Percentiles rank a stretch among this genome's conserved stretches.
phyloP scores from a whole-genome alignment of 2,888 invertebrate genomes.

The Cryptocheilus praepositus region DNA sequence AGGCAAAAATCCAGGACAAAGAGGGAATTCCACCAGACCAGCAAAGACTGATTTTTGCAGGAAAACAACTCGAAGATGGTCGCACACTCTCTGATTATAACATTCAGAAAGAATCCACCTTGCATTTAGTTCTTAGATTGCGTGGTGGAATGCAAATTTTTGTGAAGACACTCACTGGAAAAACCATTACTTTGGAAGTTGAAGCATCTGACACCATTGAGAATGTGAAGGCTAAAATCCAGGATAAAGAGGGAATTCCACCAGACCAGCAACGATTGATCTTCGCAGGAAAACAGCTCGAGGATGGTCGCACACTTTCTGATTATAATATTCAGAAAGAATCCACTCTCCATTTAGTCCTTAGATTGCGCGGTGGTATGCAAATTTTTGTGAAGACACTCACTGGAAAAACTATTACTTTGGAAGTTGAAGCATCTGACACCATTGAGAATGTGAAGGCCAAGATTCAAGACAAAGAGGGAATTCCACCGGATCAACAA shows the following conservation, averaged over 20 bases:
- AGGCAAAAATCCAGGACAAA: conserved; percentile 54
- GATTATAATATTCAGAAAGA: conserved; percentile 64
- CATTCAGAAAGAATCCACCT: conserved; percentile 53
- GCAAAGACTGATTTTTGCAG: conserved; percentile 53
- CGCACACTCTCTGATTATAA: conserved; percentile 52
- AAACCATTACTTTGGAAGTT: conserved; percentile 61
- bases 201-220: conserved; percentile 61
- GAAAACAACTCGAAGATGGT: conserved; percentile 54
- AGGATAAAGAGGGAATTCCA: conserved; percentile 62
- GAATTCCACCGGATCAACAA: conserved; percentile 62
- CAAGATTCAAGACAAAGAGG: conserved; percentile 61
- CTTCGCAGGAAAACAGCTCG: conserved; percentile 61
- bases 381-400: conserved; percentile 53
- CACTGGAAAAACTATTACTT: conserved; percentile 57
- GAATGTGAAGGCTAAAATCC: conserved; percentile 61
- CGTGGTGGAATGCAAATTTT: conserved; percentile 58
- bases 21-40: conserved; percentile 53
- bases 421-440: conserved; percentile 60
- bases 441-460: conserved; percentile 61
- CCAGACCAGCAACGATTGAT: conserved; percentile 63
- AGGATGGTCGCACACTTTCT: conserved; percentile 57
- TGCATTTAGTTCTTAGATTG: conserved; percentile 48
- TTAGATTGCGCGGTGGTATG: conserved; percentile 56
- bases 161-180: conserved; percentile 52
- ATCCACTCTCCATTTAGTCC: conserved; percentile 56